Base-by-base conservation (phyloP, 2,888 invertebrate genomes). In the Sacculina carcini region DNA sequence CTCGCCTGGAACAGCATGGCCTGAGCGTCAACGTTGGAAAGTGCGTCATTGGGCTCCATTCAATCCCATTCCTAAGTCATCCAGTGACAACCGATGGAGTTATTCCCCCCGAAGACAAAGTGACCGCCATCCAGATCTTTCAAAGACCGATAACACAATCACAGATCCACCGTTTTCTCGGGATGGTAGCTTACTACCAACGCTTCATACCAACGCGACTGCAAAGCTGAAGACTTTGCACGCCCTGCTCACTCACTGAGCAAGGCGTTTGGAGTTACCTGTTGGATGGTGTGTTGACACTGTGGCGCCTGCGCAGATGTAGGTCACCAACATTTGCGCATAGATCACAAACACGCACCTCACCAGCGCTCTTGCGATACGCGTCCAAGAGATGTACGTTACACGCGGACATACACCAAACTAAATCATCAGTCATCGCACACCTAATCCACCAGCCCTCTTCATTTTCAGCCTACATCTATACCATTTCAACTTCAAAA, bases 141-240 rank as follows among this genome's bases (percentile, higher is more conserved):
- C 21, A 19, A 2, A 5, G 10, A 6, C 38, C 38, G 5, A 12
- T 2, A 2, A 38, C 38, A 3, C 12, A 38, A 3, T 7, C 5
- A 5, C 16, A 38, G 38, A 3, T 38, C 10, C 3, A 5, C 38
- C 3, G 38, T 7, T 38, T 38, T 21, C 5, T 38, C 38, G 38
- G 38, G 5, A 38, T 38, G 38, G 38, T 10, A 2, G 12, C 38
- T 5, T 38, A 16, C 38, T 38, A 38, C 19, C 38, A 38, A 9
- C 38, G 38, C 19, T 38, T 38, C 19, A 10, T 38, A 5, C 38
- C 16, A 21, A 10, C 3, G 38, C 38, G 2, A 7, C 38, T 9
- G 34, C 51, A 10, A 26, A 55, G 1, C 48, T 55, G 6, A 36
- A 56, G n/a, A 50, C 57, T 5, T 58, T 58, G 29, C 52, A 58